Percentiles rank a stretch among this genome's conserved stretches.
Evolutionary conservation across 2,797 vertebrate species (phyloP).

Genomic region (Ammospiza maritima): DNA sequence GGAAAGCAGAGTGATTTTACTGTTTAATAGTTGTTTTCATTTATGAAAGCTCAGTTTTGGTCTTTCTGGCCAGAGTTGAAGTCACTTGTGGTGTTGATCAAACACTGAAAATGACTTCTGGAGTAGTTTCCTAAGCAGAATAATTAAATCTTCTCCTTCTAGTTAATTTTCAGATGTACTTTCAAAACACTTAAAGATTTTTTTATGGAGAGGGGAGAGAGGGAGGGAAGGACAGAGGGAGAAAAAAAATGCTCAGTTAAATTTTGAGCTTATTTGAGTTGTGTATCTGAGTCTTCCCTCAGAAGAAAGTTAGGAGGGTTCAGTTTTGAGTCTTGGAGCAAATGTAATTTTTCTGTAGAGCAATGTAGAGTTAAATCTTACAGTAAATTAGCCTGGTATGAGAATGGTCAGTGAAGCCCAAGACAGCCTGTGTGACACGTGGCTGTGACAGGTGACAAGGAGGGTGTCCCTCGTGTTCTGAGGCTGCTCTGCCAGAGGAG

Average conservation of each 20-base stretch:
- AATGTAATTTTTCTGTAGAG: not conserved
- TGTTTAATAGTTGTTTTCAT: not conserved
- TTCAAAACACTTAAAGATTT: not conserved
- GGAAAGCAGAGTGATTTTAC: not conserved
- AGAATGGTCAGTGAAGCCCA: not conserved
- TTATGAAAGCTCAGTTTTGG: not conserved
- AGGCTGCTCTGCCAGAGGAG: not conserved
- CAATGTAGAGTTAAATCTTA: not conserved
- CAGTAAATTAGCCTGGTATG: not conserved
- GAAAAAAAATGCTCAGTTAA: not conserved
- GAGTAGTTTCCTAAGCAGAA: not conserved
- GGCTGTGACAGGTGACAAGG: not conserved
- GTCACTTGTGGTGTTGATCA: not conserved
- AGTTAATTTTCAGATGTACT: not conserved
- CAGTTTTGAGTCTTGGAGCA: not conserved
- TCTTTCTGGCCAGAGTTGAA: not conserved
- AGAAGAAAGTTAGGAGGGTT: not conserved
- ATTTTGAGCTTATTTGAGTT: not conserved
- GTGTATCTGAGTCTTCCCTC: not conserved
- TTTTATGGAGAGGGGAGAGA: accelerated
- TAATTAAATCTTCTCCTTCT: not conserved
- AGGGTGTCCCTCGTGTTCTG: not conserved
- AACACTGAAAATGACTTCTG: not conserved
- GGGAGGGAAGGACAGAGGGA: not conserved
- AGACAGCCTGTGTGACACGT: not conserved